phyloP scores from a whole-genome alignment of 1,140 invertebrate genomes.

The Anthonomus grandis region DNA sequence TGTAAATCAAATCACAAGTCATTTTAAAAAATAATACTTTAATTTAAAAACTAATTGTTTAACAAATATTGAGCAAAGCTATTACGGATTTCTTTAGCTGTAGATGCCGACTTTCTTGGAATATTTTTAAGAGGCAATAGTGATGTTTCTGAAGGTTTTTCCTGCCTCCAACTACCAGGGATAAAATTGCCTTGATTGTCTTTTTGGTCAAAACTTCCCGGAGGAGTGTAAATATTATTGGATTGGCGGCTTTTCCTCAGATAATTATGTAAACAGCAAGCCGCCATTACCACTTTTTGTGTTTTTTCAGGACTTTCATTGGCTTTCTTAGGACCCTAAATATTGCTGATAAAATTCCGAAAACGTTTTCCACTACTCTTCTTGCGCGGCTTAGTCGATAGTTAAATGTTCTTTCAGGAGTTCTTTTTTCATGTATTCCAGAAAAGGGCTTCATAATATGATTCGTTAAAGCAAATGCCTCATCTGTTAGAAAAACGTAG shows the following conservation, averaged over 20 bases:
- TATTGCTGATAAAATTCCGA: slow-evolving; percentile 10
- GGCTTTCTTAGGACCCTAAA: slow-evolving; percentile 7
- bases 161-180: slow-evolving; percentile 13
- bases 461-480: slow-evolving; percentile 39
- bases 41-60: slow-evolving; percentile 3
- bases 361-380: slow-evolving; percentile 19
- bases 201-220: slow-evolving; percentile 10
- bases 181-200: slow-evolving; percentile 1
- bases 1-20: slow-evolving; percentile 9
- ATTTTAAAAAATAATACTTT: slow-evolving; percentile 8
- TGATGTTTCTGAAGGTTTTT: slow-evolving; percentile 13
- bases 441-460: slow-evolving; percentile 21
- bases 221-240: slow-evolving; percentile 4
- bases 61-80: slow-evolving; percentile 14
- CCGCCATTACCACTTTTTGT: slow-evolving; percentile 2
- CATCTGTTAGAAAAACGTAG: slow-evolving; percentile 44
- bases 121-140: slow-evolving; percentile 15
- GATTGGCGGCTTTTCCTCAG: slow-evolving; percentile 1
- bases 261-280: slow-evolving; percentile 6
- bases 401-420: slow-evolving; percentile 19
- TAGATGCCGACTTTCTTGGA: slow-evolving; percentile 5
- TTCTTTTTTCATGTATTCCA: slow-evolving; percentile 14
- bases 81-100: slow-evolving; percentile 17
- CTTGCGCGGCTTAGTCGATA: slow-evolving; percentile 13
- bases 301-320: slow-evolving; percentile 13